These are phyloP conservation scores for Phyllopteryx taeniolatus DNA, from an alignment of 2,113 vertebrate species.

Conservation along the genomic window DNA sequence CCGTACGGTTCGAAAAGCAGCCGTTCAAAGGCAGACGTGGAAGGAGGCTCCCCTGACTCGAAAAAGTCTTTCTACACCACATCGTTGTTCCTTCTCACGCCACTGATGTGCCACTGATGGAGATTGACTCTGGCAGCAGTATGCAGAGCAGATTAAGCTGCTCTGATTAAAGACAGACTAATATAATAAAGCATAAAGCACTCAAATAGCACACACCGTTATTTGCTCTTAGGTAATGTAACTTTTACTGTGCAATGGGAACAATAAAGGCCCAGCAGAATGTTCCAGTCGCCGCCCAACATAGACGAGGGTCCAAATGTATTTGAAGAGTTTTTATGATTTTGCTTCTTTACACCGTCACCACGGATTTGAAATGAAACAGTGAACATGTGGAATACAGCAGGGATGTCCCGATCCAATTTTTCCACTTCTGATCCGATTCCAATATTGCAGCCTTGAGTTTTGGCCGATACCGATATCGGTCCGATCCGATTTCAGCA, in stretches of 20 bases:
- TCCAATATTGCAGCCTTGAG: too few species aligned
- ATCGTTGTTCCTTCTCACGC: conserved; percentile 9
- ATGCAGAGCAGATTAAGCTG: conserved; percentile 7
- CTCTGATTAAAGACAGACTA: conserved; percentile 2
- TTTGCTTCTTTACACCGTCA: neutral
- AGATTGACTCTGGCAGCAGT: conserved; percentile 5
- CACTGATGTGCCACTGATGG: neutral
- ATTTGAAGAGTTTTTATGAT: neutral
- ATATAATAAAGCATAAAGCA: conserved; percentile 8
- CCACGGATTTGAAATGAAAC: too few species aligned
- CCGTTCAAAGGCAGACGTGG: neutral
- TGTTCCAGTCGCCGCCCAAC: neutral
- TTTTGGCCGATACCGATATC: too few species aligned
- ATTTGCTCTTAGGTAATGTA: neutral
- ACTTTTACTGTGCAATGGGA: neutral
- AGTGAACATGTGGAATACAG: too few species aligned
- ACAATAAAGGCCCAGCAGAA: neutral
- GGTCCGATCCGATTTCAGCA: too few species aligned
- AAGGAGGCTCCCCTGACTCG: neutral
- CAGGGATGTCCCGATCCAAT: too few species aligned
- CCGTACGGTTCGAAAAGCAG: neutral
- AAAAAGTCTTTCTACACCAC: neutral
- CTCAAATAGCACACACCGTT: neutral
- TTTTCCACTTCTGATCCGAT: too few species aligned
- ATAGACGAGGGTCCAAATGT: neutral